phyloP scores from a whole-genome alignment of 2,888 invertebrate species.

The Drosophila niveifrons region DNA sequence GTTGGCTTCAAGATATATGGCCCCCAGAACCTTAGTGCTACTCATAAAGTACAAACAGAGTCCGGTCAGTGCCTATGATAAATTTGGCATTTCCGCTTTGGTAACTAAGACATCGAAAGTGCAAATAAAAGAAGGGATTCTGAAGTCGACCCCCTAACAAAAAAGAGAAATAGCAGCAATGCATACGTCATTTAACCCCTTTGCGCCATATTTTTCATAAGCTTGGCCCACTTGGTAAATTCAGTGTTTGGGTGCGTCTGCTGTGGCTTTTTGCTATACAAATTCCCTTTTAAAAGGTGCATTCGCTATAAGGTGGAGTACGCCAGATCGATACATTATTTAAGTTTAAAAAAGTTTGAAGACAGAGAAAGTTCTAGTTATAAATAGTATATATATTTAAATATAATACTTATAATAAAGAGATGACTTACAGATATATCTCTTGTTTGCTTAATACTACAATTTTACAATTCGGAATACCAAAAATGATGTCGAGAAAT shows the following conservation, averaged over 20 bases:
- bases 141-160: slow-evolving; percentile 17
- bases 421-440: too few relatives aligned
- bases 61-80: slow-evolving; percentile 59
- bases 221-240: slow-evolving; percentile 41
- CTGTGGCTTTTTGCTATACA: background rate
- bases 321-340: too few relatives aligned
- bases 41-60: slow-evolving; percentile 64
- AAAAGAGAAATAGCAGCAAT: slow-evolving; percentile 75
- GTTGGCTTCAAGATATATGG: slow-evolving; percentile 43
- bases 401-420: too few relatives aligned
- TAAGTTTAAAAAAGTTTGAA: too few relatives aligned
- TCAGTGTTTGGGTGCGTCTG: slow-evolving; percentile 24
- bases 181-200: slow-evolving; percentile 81
- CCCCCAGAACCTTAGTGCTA: slow-evolving; percentile 47
- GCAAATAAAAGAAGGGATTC: slow-evolving; percentile 52
- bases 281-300: background rate
- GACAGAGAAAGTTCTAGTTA: too few relatives aligned
- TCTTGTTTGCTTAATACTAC: too few relatives aligned
- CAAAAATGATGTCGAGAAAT: too few relatives aligned
- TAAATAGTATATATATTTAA: too few relatives aligned
- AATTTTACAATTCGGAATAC: too few relatives aligned
- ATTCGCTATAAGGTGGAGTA: background rate
- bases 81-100: slow-evolving; percentile 68
- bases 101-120: slow-evolving; percentile 78
- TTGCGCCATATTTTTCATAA: slow-evolving; percentile 81